Evolutionary conservation across 2,888 invertebrate species (phyloP), one percentile per base, ranked within the genome.

Genomic region (Drosophila fulvimacula): DNA sequence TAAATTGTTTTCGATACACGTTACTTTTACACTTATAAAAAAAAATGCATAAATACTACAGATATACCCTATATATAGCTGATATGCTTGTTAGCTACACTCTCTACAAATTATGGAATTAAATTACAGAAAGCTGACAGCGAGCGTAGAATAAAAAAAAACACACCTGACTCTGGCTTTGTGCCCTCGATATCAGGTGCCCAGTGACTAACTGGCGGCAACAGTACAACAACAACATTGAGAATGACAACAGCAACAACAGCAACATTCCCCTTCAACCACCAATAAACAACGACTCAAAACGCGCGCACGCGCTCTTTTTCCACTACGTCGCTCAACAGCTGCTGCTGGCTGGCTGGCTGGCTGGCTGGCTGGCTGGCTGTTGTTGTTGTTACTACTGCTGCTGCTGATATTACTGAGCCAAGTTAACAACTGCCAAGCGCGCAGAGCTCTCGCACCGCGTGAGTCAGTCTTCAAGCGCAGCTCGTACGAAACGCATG

Each of bases 391-490:
- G 59, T 27, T 32, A 49, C 36, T 49, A 51, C 19, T 55, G 52
- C 49, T 41, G 60, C 15, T 41, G 68, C 32, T 51, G 60, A 38
- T 32, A 68, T 60, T 66, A 58, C 44, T 70, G 70, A 82, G 89
- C 89, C 86, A 73, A 76, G 90, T 74, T 85, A 79, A 79, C 71
- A 84, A 55, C 52, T 38, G 64, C 30, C 39, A 60, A 69, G 59
- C 66, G 72, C 67, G 52, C 55, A 70, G 58, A 52, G 57, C 65
- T 69, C 69, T 71, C 69, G 48, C 38, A 51, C 19, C 36, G 39
- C 63, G 73, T 85, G 88, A 91, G 78, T 91, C 91, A 91, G 91
- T 91, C 90, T 76, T 74, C 39, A 73, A 89, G 77, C 86, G 77
- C 79, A 80, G 84, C 78, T 90, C 81, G 81, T 79, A 68, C 67